phyloP scores from a whole-genome alignment of 2,888 invertebrate species.

The Erpobdella octoculata region DNA sequence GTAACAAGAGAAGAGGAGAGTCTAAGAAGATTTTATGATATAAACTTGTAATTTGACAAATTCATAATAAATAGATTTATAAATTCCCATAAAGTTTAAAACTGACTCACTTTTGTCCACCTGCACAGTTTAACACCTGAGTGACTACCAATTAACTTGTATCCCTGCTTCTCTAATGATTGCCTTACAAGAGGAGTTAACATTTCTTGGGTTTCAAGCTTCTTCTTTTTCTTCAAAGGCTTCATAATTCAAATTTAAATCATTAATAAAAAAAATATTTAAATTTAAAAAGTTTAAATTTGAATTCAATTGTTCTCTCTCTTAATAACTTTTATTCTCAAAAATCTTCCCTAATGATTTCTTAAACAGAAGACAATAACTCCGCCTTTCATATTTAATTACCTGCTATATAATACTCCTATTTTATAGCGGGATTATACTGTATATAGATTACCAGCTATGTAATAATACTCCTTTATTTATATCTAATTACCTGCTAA shows the following conservation, averaged over 20 bases:
- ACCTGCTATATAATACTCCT: too few relatives aligned
- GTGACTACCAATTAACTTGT: conserved; percentile 57
- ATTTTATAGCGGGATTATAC: too few relatives aligned
- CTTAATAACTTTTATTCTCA: too few relatives aligned
- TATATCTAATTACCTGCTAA: too few relatives aligned
- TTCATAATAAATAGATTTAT: background rate
- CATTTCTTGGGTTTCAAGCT: conserved; percentile 55
- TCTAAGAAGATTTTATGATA: background rate
- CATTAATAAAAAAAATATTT: background rate
- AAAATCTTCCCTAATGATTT: background rate
- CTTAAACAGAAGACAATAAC: background rate
- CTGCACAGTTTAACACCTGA: conserved; percentile 60
- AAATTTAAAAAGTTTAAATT: background rate
- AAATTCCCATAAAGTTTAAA: background rate
- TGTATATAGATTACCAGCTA: too few relatives aligned
- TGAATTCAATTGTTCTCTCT: too few relatives aligned
- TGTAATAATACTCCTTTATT: too few relatives aligned
- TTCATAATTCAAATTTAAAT: background rate
- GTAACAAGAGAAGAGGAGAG: too few relatives aligned
- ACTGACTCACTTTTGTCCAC: conserved; percentile 59
- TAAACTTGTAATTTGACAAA: background rate
- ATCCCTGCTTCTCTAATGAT: conserved; percentile 58
- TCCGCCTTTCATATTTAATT: too few relatives aligned
- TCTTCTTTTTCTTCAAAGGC: background rate
- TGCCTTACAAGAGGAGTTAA: conserved; percentile 55